Evolutionary conservation across 1,140 invertebrate genomes (phyloP), one percentile per base, ranked within the genome.

Genomic region (Nomia melanderi): DNA sequence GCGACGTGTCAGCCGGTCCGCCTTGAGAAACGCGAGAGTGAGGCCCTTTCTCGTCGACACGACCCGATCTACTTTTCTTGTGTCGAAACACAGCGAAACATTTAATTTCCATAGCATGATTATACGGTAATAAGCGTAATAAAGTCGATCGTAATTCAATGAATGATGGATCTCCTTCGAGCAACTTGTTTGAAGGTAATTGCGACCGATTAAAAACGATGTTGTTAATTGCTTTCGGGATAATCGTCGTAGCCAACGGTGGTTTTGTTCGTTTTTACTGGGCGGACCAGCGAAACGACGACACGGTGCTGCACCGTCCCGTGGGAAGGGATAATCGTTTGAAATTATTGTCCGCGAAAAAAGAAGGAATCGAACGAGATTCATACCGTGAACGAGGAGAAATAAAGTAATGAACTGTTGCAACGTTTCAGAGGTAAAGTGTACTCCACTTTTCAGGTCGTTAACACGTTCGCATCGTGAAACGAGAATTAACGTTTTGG

Each of bases 111-210:
- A 2, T 14, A 6, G 23, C 3, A 23, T 27, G 11, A 67, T 59
- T 31, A 57, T 1, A 9, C 23, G 23, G n/a, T 29, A 74, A 66
- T 66, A 44, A 25, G 25, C n/a, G 25, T 33, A 66, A 65, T 9
- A 66, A 66, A 66, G n/a, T n/a, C 25, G 71, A 73, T 53, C 59
- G 44, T 66, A 66, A 74, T n/a, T 74, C 72, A 75, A 31, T 39
- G 53, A n/a, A 27, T 14, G 62, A 64, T 44, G 44, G 59, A 57
- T 65, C 47, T 11, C 17, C 31, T 44, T 2, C 14, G 2, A 31
- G n/a, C 9, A n/a, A 57, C 36, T 31, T 56, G 71, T 36, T 27
- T 57, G 17, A 14, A 1, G 47, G 71, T 73, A 74, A 56, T 74
- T 64, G 36, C 60, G 31, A 31, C 53, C 60, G 71, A 64, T 74